Conservation (phyloP, 2,888 invertebrate genomes). For the Eulithis testata region DNA sequence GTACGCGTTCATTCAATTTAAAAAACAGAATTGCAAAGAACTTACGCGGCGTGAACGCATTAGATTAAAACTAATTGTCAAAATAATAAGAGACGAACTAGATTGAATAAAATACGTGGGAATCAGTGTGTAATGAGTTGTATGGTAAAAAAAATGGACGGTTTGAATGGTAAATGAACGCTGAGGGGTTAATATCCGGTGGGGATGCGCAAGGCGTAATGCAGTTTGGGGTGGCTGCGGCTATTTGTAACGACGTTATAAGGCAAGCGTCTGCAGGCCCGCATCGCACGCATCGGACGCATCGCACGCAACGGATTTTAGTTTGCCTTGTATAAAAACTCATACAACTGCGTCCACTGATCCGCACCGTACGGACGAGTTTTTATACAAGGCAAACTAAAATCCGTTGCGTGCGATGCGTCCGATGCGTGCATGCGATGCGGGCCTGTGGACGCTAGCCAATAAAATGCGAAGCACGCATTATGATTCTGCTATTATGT, state of each 20-base stretch:
- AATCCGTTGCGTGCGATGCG: too few relatives aligned
- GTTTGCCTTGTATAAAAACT: too few relatives aligned
- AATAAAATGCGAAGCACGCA: slow-evolving; percentile 23
- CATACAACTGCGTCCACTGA: too few relatives aligned
- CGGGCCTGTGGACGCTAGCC: too few relatives aligned
- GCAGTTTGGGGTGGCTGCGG: slow-evolving; percentile 57
- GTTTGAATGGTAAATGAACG: slow-evolving; percentile 64
- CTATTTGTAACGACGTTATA: slow-evolving; percentile 25
- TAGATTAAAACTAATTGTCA: slow-evolving; percentile 73
- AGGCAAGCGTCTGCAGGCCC: too few relatives aligned
- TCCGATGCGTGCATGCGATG: too few relatives aligned
- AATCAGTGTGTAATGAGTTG: slow-evolving; percentile 77
- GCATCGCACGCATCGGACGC: too few relatives aligned
- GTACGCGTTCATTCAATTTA: slow-evolving; percentile 60
- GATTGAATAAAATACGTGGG: slow-evolving; percentile 74
- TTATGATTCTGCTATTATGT: slow-evolving; percentile 21
- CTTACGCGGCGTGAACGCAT: slow-evolving; percentile 83
- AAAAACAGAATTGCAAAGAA: slow-evolving; percentile 61
- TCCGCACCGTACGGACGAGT: too few relatives aligned
- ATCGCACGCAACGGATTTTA: too few relatives aligned
- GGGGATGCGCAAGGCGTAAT: slow-evolving; percentile 77
- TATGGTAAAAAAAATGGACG: slow-evolving; percentile 64
- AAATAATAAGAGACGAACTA: slow-evolving; percentile 61
- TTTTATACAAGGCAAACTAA: too few relatives aligned
- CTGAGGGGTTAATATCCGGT: slow-evolving; percentile 76